Base-by-base conservation (phyloP, 2,113 vertebrate species). In the Bubo bubo region DNA sequence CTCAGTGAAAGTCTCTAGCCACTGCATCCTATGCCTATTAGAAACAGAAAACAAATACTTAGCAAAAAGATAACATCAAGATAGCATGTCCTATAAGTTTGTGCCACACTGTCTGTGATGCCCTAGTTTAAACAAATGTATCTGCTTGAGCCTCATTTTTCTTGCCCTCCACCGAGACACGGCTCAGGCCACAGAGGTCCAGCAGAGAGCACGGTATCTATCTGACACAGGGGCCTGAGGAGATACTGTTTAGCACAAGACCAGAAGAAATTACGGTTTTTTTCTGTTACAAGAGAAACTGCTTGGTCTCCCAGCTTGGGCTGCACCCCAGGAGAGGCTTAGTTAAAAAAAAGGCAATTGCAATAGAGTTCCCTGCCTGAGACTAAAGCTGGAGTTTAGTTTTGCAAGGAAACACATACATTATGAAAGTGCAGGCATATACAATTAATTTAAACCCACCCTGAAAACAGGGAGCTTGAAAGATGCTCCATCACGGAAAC, bases 131-230 rank as follows among this genome's bases (percentile, higher is more conserved):
- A 64, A 91, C 26, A 43, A 60, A 53, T 9, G 3, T 10, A 39
- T 49, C 55, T 73, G 30, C 53, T 28, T 23, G 26, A 83, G 26
- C 34, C 62, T 70, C 12, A 0, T 47, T 92, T 63, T 74, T 64
- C 67, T 77, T 62, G 41, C 49, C 20, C 11, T 70, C 41, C 39
- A 30, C 1, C 7, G 22, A 71, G 59, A 55, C 41, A 47, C 0
- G 4, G 62, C 59, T 94, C 72, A 77, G 63, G 68, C 41, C 81
- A 77, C 41, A n/a, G 39, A 76, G 30, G 39, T 41, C 22, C 30
- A 80, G 34, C 23, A 60, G 64, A 79, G 39, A 71, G 41, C 43
- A 43, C 0, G 0, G 1, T 55, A 72, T 27, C 34, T n/a, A 11
- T 7, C 47, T 2, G 14, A 74, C 47, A 63, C 21, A 30, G 47